These are phyloP conservation scores for Mola mola DNA, from an alignment of 2,113 vertebrate genomes.

Conservation along the genomic window DNA sequence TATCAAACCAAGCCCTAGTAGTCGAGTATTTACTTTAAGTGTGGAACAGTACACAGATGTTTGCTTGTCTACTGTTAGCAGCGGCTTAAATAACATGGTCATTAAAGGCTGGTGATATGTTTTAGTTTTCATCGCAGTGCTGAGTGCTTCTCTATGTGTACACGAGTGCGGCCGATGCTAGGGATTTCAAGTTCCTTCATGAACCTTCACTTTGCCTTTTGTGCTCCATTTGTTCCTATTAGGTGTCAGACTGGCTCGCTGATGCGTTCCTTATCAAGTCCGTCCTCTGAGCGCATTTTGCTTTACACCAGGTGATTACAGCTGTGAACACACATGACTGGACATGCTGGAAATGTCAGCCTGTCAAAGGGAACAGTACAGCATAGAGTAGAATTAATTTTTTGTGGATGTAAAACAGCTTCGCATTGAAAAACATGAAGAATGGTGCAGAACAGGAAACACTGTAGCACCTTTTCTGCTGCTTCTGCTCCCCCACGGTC, in stretches of 20 bases:
- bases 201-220: not conserved
- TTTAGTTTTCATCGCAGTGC: no score
- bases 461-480: not conserved
- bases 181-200: constrained; percentile 17
- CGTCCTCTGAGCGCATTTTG: constrained; percentile 25
- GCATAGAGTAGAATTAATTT: not conserved
- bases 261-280: constrained; percentile 44
- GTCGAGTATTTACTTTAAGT: no score
- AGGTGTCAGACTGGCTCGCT: constrained; percentile 30
- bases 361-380: constrained; percentile 6
- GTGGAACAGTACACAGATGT: no score
- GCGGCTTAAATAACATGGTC: no score
- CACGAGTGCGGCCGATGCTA: no score
- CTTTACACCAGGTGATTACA: constrained; percentile 13
- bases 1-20: no score
- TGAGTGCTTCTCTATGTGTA: no score
- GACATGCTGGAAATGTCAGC: constrained; percentile 50
- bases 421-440: not conserved
- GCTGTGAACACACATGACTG: no score
- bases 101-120: no score
- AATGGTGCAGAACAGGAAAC: not conserved
- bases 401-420: constrained; percentile 8
- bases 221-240: not conserved
- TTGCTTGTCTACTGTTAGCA: no score
- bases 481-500: not conserved